Percentiles rank a stretch among this genome's conserved stretches.
phyloP scores from a whole-genome alignment of 2,797 vertebrate species.

The Scarus forsteni region DNA sequence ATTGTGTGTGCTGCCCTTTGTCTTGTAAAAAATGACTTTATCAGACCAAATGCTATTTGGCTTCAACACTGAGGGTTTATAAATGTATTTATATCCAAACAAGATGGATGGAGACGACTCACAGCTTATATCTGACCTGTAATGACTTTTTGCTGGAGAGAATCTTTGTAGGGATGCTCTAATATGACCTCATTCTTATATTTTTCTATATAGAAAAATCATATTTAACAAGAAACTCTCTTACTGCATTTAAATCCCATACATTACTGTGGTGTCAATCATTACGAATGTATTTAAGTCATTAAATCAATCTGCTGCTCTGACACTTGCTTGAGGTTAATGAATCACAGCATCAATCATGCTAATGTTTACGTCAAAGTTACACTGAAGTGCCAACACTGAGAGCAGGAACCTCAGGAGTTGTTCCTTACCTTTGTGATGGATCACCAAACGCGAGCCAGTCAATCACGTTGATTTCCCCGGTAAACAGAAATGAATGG shows the following conservation, averaged over 20 bases:
- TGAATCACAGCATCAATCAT: neutral
- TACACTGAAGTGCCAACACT: too few relatives aligned
- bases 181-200: too few relatives aligned
- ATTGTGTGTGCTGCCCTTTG: constrained; percentile 64
- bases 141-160: constrained; percentile 1
- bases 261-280: too few relatives aligned
- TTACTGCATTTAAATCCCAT: too few relatives aligned
- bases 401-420: too few relatives aligned
- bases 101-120: constrained; percentile 40
- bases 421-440: neutral
- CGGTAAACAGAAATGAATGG: constrained; percentile 7
- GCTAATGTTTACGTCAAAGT: constrained; percentile 6
- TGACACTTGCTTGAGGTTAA: neutral
- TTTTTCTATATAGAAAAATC: too few relatives aligned
- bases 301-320: constrained; percentile 16
- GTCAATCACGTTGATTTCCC: constrained; percentile 7
- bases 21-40: constrained; percentile 49
- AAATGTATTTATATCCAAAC: constrained; percentile 39
- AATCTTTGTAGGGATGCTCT: neutral
- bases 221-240: too few relatives aligned
- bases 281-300: constrained; percentile 5
- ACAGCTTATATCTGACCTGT: constrained; percentile 10
- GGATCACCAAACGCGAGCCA: neutral
- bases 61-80: constrained; percentile 20
- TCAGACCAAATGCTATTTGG: constrained; percentile 19